A percentile compares a stretch with the other conserved stretches of the same genome.
phyloP scores from a whole-genome alignment of 2,113 vertebrate genomes.

The Lagenorhynchus albirostris region DNA sequence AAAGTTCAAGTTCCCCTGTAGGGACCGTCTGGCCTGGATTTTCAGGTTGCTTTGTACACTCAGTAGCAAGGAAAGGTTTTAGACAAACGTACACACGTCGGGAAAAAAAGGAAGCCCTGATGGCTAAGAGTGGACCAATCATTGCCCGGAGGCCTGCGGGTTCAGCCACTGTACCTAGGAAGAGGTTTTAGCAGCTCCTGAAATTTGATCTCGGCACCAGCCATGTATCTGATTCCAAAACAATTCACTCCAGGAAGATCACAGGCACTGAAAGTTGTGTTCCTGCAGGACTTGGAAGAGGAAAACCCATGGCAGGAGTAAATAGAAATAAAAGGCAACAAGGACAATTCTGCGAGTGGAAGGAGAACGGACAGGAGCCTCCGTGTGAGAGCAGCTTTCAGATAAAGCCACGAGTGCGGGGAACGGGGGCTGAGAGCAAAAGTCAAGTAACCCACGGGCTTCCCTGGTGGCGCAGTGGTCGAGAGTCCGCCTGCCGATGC shows the following conservation, averaged over 20 bases:
- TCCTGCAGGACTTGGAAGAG: not conserved
- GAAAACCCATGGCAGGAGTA: rapidly evolving
- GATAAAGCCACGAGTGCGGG: not conserved
- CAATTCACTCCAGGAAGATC: not conserved
- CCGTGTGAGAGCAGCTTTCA: no score
- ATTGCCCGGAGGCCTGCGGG: rapidly evolving
- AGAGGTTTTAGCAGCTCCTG: not conserved
- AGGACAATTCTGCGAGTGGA: rapidly evolving
- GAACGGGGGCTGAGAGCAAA: rapidly evolving
- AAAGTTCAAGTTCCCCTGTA: not conserved
- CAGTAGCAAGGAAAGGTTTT: not conserved
- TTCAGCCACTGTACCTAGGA: rapidly evolving
- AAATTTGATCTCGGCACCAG: no score
- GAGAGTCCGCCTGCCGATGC: no score
- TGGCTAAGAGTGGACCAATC: rapidly evolving
- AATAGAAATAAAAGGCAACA: no score
- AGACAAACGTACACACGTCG: not conserved
- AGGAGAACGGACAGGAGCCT: not conserved
- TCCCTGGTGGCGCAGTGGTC: no score
- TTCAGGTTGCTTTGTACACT: no score
- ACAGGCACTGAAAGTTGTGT: rapidly evolving
- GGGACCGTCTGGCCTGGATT: not conserved
- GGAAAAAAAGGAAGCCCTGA: not conserved
- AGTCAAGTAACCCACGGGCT: no score
- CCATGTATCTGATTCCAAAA: no score